A percentile compares a stretch with the other conserved stretches of the same genome.
Evolutionary conservation across 2,113 vertebrate species (phyloP).

Genomic region (Pipra filicauda): DNA sequence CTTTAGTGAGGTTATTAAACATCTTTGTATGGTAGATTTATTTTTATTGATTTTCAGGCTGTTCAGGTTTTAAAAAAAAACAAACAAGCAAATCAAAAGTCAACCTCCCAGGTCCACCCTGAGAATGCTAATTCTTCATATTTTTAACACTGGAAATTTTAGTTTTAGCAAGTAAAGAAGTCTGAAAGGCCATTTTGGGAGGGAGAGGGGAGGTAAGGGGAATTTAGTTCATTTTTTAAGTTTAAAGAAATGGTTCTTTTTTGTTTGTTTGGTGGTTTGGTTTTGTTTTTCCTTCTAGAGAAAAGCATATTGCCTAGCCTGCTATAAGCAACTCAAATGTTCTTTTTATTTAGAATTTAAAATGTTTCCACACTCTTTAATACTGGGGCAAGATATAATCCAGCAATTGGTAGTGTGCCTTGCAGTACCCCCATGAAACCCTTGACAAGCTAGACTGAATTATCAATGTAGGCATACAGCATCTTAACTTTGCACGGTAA

Average conservation of each 20-base stretch:
- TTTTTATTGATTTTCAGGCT: background rate
- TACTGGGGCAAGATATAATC: background rate
- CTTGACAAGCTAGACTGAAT: background rate
- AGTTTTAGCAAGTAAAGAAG: background rate
- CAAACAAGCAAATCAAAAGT: background rate
- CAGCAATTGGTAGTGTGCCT: background rate
- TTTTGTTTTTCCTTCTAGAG: background rate
- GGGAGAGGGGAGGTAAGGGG: rapidly evolving
- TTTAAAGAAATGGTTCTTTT: background rate
- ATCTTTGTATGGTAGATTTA: background rate
- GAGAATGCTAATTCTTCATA: background rate
- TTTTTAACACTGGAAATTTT: background rate
- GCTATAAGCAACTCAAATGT: background rate
- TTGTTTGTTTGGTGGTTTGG: background rate
- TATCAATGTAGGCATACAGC: background rate
- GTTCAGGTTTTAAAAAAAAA: background rate
- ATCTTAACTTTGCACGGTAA: background rate
- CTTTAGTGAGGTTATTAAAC: background rate
- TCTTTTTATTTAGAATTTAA: background rate
- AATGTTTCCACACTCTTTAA: background rate
- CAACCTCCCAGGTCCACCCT: background rate
- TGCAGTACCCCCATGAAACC: background rate
- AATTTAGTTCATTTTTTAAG: background rate
- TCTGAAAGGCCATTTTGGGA: background rate
- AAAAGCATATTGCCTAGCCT: background rate